Conservation (phyloP, 37 sponge, comb jelly and placozoan genomes). For the Corticium candelabrum region DNA sequence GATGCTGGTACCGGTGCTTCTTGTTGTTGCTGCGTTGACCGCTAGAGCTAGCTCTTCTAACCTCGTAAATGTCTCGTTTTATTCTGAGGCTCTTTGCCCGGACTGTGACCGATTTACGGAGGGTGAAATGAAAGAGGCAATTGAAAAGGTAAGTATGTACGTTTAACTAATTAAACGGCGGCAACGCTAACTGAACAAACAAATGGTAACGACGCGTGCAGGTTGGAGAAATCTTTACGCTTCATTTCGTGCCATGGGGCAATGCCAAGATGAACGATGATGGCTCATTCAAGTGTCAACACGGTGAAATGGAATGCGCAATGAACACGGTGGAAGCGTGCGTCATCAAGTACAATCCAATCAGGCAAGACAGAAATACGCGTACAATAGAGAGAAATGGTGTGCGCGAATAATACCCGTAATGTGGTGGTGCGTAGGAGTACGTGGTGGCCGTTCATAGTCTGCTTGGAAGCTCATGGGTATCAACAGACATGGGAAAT, state of each 20-base stretch:
- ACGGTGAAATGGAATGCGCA: constrained; percentile 70
- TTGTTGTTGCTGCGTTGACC: no score
- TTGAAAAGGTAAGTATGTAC: constrained; percentile 33
- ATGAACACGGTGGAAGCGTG: constrained; percentile 75
- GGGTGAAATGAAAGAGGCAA: constrained; percentile 43
- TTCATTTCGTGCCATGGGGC: constrained; percentile 76
- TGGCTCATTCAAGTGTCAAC: constrained; percentile 66
- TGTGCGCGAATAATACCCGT: no score
- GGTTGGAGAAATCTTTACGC: constrained; percentile 48
- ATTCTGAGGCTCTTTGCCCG: constrained; percentile 75
- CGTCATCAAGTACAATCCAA: constrained; percentile 31
- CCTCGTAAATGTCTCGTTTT: constrained; percentile 29
- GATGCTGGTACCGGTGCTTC: no score
- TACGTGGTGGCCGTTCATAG: constrained; percentile 58
- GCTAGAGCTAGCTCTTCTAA: background rate
- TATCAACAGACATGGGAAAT: constrained; percentile 16
- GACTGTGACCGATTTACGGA: constrained; percentile 42
- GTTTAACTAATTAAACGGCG: background rate
- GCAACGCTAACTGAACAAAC: no score
- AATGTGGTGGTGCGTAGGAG: no score
- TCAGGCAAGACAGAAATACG: background rate
- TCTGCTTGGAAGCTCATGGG: constrained; percentile 35
- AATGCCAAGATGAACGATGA: constrained; percentile 47
- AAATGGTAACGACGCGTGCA: no score
- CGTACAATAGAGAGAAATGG: no score